Conservation (phyloP, 2,113 vertebrate species). For the Isurus oxyrinchus region DNA sequence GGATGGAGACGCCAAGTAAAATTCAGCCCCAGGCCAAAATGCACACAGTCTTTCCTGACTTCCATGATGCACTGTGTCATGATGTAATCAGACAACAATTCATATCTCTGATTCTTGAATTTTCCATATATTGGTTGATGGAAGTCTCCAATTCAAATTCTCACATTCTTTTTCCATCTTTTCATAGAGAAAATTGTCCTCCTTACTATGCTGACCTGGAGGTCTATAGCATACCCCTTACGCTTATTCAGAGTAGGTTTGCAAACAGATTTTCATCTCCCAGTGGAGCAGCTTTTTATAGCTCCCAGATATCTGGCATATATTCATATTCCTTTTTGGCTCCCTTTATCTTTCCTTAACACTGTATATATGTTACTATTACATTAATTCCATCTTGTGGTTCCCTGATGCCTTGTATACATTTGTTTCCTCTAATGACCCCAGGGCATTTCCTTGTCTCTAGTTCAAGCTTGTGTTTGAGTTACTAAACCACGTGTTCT, state of each 20-base stretch:
- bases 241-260: background rate
- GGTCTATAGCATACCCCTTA: background rate
- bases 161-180: too few species aligned
- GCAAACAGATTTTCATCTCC: background rate
- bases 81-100: too few species aligned
- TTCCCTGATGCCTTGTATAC: background rate
- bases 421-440: background rate
- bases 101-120: too few species aligned
- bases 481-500: background rate
- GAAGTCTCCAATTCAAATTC: too few species aligned
- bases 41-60: background rate
- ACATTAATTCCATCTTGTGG: background rate
- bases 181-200: too few species aligned
- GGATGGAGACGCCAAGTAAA: too few species aligned
- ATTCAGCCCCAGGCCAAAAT: too few species aligned
- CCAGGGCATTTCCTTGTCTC: background rate
- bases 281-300: background rate
- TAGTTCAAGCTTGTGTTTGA: background rate
- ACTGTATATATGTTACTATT: background rate
- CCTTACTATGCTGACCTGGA: background rate
- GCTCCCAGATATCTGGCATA: background rate
- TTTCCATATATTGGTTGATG: background rate
- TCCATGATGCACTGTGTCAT: background rate
- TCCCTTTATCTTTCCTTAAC: too few species aligned
- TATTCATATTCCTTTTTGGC: background rate